These are phyloP conservation scores for Antheraea pernyi DNA, from an alignment of 1,140 invertebrate species.

Conservation along the genomic window DNA sequence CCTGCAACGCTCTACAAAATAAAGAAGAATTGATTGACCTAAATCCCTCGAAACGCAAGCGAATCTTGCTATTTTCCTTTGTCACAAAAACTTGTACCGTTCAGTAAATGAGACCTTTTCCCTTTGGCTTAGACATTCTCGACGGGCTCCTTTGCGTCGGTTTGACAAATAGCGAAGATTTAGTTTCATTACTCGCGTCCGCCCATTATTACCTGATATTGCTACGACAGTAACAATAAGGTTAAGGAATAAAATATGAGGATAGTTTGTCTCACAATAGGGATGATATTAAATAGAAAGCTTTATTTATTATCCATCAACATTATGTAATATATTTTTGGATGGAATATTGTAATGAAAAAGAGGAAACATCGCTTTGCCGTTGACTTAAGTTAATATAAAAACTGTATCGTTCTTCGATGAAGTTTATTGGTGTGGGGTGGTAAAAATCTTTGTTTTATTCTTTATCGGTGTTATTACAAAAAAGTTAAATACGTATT, in stretches of 20 bases:
- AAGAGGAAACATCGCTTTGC: no score
- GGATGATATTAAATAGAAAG: slow-evolving; percentile 9
- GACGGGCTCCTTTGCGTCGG: slow-evolving; percentile 17
- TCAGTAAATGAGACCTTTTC: slow-evolving; percentile 23
- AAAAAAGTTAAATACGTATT: no score
- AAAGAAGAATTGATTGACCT: slow-evolving; percentile 21
- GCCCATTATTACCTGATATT: slow-evolving; percentile 56
- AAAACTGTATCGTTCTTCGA: no score
- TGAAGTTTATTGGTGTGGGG: no score
- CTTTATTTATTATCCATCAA: background rate
- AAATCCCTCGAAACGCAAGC: slow-evolving; percentile 23
- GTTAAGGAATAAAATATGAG: slow-evolving; percentile 11
- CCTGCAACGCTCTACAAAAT: slow-evolving; percentile 1
- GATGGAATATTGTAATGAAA: background rate
- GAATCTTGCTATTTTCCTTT: slow-evolving; percentile 22
- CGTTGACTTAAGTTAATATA: no score
- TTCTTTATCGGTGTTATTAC: no score
- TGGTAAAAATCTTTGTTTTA: no score
- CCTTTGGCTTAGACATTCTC: slow-evolving; percentile 2
- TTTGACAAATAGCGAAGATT: slow-evolving; percentile 53
- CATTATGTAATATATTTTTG: background rate
- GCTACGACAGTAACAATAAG: slow-evolving; percentile 53
- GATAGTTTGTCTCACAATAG: slow-evolving; percentile 4
- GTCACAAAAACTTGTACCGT: slow-evolving; percentile 31
- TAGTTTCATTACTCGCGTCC: slow-evolving; percentile 51